Conservation (phyloP, 2,888 invertebrate species). For the Netelia inedita region DNA sequence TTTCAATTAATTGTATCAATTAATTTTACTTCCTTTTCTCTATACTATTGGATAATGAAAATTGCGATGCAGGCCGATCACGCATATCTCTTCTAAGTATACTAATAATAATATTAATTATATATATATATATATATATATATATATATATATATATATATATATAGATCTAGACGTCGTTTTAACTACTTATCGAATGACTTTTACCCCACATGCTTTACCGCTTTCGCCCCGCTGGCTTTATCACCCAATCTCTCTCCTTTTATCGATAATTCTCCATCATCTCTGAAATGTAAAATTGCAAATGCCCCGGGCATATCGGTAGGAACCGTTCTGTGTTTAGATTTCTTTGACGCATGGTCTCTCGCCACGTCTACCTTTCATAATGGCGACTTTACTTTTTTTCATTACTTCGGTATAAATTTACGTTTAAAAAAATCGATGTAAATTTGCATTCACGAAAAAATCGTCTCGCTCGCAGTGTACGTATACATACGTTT, state of each 20-base stretch:
- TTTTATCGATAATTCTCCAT: conserved; percentile 45
- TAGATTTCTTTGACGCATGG: conserved; percentile 17
- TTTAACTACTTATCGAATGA: conserved; percentile 67
- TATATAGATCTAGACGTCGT: conserved; percentile 61
- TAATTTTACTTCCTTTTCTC: conserved; percentile 18
- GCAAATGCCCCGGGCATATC: conserved; percentile 68
- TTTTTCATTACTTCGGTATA: conserved; percentile 33
- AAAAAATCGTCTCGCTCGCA: conserved; percentile 29
- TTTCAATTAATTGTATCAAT: conserved; percentile 20
- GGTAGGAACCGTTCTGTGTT: conserved; percentile 63
- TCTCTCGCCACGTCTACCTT: conserved; percentile 17
- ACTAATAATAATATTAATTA: conserved; percentile 33
- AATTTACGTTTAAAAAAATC: conserved; percentile 64
- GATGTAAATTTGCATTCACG: conserved; percentile 41
- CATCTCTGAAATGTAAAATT: conserved; percentile 60
- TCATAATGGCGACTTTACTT: conserved; percentile 15
- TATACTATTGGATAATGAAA: conserved; percentile 50
- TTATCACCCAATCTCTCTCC: conserved; percentile 26
- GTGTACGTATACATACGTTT: conserved; percentile 32
- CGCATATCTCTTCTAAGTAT: conserved; percentile 42
- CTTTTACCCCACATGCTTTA: conserved; percentile 61
- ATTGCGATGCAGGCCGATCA: conserved; percentile 17
- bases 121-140: conserved; percentile 47
- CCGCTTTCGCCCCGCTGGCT: conserved; percentile 1
- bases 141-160: conserved; percentile 50